Evolutionary conservation across 2,113 vertebrate genomes (phyloP).

Genomic region (Oncorhynchus clarkii): DNA sequence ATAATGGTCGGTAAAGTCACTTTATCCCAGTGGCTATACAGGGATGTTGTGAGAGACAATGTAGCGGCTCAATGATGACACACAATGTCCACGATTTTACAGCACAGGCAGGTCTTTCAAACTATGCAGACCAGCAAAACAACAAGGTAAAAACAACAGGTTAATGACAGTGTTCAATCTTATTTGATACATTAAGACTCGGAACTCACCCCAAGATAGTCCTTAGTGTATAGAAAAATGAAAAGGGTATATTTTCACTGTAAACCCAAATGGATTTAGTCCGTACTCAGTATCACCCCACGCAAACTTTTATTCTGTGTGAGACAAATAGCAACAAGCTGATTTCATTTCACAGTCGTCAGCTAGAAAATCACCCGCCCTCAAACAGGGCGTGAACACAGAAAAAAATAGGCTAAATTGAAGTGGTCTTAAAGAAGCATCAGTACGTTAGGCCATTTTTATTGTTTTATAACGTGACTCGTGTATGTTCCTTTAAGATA

Average conservation of each 20-base stretch:
- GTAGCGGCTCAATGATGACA: no score
- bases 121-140: neutral
- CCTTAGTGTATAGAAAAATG: neutral
- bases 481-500: constrained; percentile 40
- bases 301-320: constrained; percentile 25
- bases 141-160: neutral
- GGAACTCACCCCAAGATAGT: constrained; percentile 19
- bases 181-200: neutral
- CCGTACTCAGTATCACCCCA: constrained; percentile 29
- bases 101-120: no score
- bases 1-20: no score
- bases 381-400: neutral
- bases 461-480: neutral
- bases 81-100: no score
- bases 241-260: neutral
- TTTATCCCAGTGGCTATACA: no score
- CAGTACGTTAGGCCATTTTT: neutral
- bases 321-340: constrained; percentile 13
- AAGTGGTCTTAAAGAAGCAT: constrained; percentile 32
- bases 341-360: constrained; percentile 29
- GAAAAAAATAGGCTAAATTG: constrained; percentile 14
- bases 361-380: constrained; percentile 16
- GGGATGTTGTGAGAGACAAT: no score
- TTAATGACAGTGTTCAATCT: neutral
- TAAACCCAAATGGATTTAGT: constrained; percentile 14